Base-by-base conservation (phyloP, 1,140 invertebrate genomes). In the Papilio dardanus region DNA sequence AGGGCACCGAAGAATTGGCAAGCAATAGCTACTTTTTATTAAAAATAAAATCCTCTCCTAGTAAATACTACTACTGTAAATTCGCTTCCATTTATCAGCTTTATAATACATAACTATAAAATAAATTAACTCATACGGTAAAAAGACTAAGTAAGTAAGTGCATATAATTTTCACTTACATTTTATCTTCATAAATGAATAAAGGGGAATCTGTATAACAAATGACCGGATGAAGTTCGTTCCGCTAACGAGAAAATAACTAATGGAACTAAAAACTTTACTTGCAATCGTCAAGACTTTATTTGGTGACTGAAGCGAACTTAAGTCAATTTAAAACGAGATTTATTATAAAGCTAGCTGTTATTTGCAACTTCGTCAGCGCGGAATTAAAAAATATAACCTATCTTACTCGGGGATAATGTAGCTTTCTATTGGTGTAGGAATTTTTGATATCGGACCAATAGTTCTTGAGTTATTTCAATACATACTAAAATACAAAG, bases 81-180 rank as follows among this genome's bases (percentile, higher is more conserved):
- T 28, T 24, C 0, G 21, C 16, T 62, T 28, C 16, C 12, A 62
- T 28, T 46, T 46, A 7, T 37, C 7, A 37, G 4, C 5, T 19
- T 46, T 46, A 7, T 46, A 19, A 7, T 46, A 46, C 42, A 3
- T 19, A 5, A 7, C 4, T 19, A 46, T 16, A 28, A 14, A 58
- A 58, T 28, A 28, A 62, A 62, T 62, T 10, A 0, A 58, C 21
- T 28, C 12, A 14, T 30, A 62, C 24, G 21, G 21, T 28, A 62
- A 62, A 28, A 62, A 58, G 24, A 58, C 1, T 16, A 62, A 2
- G 21, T 62, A 8, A 28, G 24, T 28, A 12, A 62, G 24, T 62
- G 54, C 54, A 62, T 30, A 62, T 62, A 62, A 62, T 62, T 62
- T 62, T 62, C 54, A 62, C 54, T 62, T 62, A 62, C 3, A 62